A percentile compares a stretch with the other conserved stretches of the same genome.
phyloP scores from a whole-genome alignment of 2,888 invertebrate species.

The Zygogramma bicolorata region DNA sequence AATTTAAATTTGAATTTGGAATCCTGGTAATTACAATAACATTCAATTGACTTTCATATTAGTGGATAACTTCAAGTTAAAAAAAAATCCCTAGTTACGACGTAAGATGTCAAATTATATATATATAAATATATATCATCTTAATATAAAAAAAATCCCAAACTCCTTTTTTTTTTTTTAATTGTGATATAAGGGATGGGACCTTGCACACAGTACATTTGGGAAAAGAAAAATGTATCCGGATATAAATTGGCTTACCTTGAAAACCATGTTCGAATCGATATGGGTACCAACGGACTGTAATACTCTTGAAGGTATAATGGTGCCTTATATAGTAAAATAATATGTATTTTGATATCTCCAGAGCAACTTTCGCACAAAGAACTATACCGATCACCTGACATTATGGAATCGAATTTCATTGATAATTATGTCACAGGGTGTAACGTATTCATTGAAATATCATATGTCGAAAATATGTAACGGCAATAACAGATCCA shows the following conservation, averaged over 20 bases:
- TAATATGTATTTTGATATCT: slow-evolving; percentile 30
- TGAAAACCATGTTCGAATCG: slow-evolving; percentile 18
- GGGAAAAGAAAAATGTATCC: background rate
- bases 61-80: too few relatives aligned
- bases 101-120: too few relatives aligned
- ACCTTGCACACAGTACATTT: too few relatives aligned
- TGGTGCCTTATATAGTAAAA: slow-evolving; percentile 22
- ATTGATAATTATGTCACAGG: background rate
- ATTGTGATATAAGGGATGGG: too few relatives aligned
- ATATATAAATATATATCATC: too few relatives aligned
- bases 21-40: too few relatives aligned
- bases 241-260: slow-evolving; percentile 10
- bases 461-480: background rate
- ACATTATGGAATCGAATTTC: background rate
- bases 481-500: background rate
- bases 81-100: too few relatives aligned
- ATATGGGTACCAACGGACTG: background rate
- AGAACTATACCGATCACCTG: background rate
- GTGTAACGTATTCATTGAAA: background rate
- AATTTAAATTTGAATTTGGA: too few relatives aligned
- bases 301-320: background rate
- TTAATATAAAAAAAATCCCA: too few relatives aligned
- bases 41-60: too few relatives aligned
- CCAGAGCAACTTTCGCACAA: slow-evolving; percentile 23
- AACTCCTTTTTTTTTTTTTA: too few relatives aligned